A percentile compares a stretch with the other conserved stretches of the same genome.
Evolutionary conservation across 1,140 invertebrate species (phyloP).

Genomic region (Drosophila pruinosa): DNA sequence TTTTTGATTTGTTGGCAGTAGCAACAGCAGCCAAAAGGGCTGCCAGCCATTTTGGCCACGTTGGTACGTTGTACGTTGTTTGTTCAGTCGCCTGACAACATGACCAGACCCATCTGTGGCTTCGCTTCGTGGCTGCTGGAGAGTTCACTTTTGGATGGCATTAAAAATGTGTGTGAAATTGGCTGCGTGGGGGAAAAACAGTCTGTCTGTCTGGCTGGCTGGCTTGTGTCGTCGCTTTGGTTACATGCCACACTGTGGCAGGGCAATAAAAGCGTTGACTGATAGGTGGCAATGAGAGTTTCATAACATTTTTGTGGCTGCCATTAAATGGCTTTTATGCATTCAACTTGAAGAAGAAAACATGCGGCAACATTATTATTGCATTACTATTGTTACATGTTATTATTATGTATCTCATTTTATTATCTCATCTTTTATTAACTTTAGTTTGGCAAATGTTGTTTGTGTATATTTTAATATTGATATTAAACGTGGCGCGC

Average conservation of each 20-base stretch:
- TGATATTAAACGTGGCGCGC: constrained; percentile 2
- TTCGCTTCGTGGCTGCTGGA: background rate
- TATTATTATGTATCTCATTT: background rate
- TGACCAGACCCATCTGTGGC: background rate
- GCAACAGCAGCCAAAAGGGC: background rate
- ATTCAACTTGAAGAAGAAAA: background rate
- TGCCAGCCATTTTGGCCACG: background rate
- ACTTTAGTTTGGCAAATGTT: background rate
- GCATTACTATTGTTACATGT: background rate
- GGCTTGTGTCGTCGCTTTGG: background rate
- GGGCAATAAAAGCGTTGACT: background rate
- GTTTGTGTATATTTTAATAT: background rate
- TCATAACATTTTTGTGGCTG: constrained; percentile 3
- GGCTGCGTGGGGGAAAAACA: background rate
- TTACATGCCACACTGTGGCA: background rate
- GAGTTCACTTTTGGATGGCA: constrained; percentile 57
- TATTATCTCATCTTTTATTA: background rate
- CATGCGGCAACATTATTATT: background rate
- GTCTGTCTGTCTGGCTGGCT: background rate
- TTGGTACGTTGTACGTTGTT: constrained; percentile 50
- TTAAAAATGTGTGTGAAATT: constrained; percentile 29
- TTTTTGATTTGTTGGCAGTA: constrained; percentile 61
- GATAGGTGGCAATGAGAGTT: background rate
- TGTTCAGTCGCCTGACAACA: constrained; percentile 35
- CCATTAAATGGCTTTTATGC: background rate